Evolutionary conservation across 2,797 vertebrate species (phyloP), one percentile per base, ranked within the genome.

Genomic region (Pseudochromis fuscus): DNA sequence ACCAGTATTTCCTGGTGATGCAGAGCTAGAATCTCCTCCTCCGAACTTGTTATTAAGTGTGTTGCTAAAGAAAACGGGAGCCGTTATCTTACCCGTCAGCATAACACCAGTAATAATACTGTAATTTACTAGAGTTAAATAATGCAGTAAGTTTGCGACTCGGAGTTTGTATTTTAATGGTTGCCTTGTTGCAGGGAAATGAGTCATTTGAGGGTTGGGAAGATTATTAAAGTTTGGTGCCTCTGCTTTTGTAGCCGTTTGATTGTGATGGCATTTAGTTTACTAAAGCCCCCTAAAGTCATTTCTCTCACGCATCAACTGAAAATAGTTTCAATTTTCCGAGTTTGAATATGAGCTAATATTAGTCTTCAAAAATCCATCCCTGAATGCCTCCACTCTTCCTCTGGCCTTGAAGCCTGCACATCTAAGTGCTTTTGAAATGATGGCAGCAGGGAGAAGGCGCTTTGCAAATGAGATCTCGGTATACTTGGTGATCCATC

Each of bases 361-460:
- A 88, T 90, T 90, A 91, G 80, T 81, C 78, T 84, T 82, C 80
- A 85, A 70, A 83, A 90, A 81, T 77, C 73, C 75, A 75, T 81
- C 64, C 60, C 51, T 78, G 77, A 85, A 82, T 78, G 79, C 79
- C 63, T 85, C 51, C 60, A 72, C 73, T 82, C 67, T 78, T 82
- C 72, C 53, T 67, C 67, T 46, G 70, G 85, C 83, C 85, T 93
- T 89, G 89, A 91, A 86, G 88, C 72, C 48, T 50, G 59, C 86
- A 79, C 89, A 84, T 93, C 86, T 85, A 77, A 92, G 86, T 83
- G 82, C 78, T 90, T 91, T 90, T 88, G 86, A 90, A 91, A 88
- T 48, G 84, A 84, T 19, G 70, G 88, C 86, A 74, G 76, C 73
- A 45, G 69, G 61, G 74, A 83, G 81, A 87, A 79, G 72, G 19